Percentiles rank a stretch among this genome's conserved stretches.
Evolutionary conservation across 2,113 vertebrate genomes (phyloP).

Genomic region (Anolis sagrei): DNA sequence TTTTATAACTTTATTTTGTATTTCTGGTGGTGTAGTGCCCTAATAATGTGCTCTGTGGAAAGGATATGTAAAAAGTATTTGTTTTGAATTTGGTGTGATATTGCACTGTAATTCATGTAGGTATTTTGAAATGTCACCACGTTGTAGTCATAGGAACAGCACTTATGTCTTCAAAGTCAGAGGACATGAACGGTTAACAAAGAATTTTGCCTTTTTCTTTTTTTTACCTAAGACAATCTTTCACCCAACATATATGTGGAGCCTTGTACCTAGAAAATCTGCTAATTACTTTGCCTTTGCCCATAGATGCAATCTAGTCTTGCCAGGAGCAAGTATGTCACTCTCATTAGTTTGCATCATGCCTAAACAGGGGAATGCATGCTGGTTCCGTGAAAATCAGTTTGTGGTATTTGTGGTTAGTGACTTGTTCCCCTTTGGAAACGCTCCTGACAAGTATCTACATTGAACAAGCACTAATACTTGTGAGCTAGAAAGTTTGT

Average conservation of each 20-base stretch:
- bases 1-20: not conserved
- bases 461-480: not conserved
- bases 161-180: not conserved
- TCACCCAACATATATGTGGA: not conserved
- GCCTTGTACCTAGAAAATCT: not conserved
- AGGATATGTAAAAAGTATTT: not conserved
- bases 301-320: not conserved
- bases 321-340: not conserved
- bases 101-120: not conserved
- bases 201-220: no score
- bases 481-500: not conserved
- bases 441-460: not conserved
- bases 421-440: not conserved
- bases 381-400: not conserved
- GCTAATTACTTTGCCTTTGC: not conserved
- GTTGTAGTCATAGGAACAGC: not conserved
- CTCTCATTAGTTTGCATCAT: not conserved
- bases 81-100: no score
- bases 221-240: not conserved
- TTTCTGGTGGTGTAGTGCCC: not conserved
- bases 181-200: no score
- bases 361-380: not conserved
- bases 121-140: no score
- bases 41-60: not conserved
- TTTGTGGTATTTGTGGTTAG: constrained; percentile 1